Base-by-base conservation (phyloP, 2,113 vertebrate species). In the Triplophysa dalaica region DNA sequence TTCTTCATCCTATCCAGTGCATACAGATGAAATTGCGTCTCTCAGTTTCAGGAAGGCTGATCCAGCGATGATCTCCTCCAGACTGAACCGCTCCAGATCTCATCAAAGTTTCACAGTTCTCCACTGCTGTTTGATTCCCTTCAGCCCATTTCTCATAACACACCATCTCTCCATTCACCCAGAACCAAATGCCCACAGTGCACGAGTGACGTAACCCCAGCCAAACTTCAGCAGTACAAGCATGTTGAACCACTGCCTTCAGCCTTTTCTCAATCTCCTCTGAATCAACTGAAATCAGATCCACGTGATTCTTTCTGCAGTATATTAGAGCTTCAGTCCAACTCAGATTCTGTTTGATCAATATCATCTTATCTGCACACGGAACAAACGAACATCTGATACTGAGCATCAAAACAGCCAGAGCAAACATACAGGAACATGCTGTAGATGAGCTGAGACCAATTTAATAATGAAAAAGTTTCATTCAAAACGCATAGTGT, bases 151-250 rank as follows among this genome's bases (percentile, higher is more conserved):
- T 82, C 0, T 24, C 0, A 38, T 70, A 81, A 29, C 0, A 2
- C 58, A 81, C 48, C 0, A 0, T 0, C 13, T 66, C 4, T 1
- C 82, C 70, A 29, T 0, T 84, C 72, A 86, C 74, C 86, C 84
- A 87, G 75, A 82, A 70, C 82, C 88, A 87, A 0, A 83, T 12
- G 0, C 38, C 65, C 60, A 87, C 12, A 50, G 24, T 29, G 62
- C 85, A 87, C 74, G 56, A 69, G 81, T 86, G 87, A 61, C 54
- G n/a, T 83, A 88, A 64, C n/a, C 86, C 87, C 70, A 52, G 7
- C 85, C 80, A 87, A 70, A 89, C 43, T 1, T 3, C 17, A 0
- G 0, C 0, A 21, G 33, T 78, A 4, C 12, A 0, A 38, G 83
- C 73, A 0, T 4, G 10, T 69, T 82, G 73, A 50, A 65, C 81